These are phyloP conservation scores for Parapristionchus giblindavisi DNA, from an alignment of 2,888 invertebrate species.

Conservation along the genomic window DNA sequence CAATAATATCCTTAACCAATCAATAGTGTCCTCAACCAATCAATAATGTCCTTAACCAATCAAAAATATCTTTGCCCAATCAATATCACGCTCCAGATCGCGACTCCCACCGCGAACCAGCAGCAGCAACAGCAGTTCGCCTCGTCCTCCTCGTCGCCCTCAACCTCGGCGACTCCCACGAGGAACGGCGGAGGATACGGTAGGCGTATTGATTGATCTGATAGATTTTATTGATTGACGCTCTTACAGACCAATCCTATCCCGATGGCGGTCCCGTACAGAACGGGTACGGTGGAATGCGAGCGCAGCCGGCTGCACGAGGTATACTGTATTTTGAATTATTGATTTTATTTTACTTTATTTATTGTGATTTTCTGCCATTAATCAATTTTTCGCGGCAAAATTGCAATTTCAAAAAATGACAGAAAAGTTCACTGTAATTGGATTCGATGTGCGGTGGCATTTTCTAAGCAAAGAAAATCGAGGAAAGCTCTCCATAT, in stretches of 20 bases:
- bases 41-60: no score
- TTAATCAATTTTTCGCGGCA: no score
- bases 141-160: slow-evolving; percentile 26
- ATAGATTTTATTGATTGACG: slow-evolving; percentile 8
- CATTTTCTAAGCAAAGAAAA: no score
- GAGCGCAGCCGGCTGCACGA: background rate
- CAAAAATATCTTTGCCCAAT: background rate
- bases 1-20: no score
- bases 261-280: background rate
- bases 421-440: no score
- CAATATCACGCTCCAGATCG: slow-evolving; percentile 4
- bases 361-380: no score
- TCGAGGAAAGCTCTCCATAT: no score
- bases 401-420: no score
- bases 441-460: no score
- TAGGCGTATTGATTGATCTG: background rate
- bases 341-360: background rate
- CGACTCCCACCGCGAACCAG: slow-evolving; percentile 2
- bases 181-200: slow-evolving; percentile 22
- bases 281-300: background rate
- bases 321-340: background rate
- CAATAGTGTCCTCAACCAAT: no score
- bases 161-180: background rate
- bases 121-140: background rate
- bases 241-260: no score